Conservation (phyloP, 2,113 vertebrate species). For the cattle (Bos taurus) region DNA sequence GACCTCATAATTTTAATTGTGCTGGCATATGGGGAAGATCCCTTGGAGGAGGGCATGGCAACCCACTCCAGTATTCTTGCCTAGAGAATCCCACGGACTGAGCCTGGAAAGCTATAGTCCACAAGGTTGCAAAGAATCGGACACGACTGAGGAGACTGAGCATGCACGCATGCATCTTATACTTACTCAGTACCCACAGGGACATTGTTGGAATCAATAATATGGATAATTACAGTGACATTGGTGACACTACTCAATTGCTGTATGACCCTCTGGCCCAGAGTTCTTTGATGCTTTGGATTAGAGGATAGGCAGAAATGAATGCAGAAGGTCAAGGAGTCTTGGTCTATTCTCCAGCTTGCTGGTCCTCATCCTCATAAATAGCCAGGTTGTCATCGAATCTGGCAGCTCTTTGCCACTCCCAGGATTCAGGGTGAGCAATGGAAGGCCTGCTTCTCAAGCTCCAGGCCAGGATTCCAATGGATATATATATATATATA, state of each 20-base stretch:
- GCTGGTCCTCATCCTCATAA: neutral
- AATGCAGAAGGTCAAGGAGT: neutral
- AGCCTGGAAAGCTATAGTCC: neutral
- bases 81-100: neutral
- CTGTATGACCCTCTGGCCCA: neutral
- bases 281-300: neutral
- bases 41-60: neutral
- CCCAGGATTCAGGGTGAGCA: neutral
- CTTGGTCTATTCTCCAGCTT: neutral
- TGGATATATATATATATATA: neutral
- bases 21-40: neutral
- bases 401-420: neutral
- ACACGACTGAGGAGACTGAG: neutral
- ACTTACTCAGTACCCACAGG: neutral
- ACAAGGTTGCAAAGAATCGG: neutral
- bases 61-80: neutral
- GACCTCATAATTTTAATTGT: neutral
- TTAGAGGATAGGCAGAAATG: neutral
- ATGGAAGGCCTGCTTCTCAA: neutral
- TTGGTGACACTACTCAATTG: neutral
- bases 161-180: rapidly evolving
- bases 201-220: neutral
- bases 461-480: neutral
- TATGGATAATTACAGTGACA: neutral
- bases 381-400: neutral